These are phyloP conservation scores for Ectropis grisescens DNA, from an alignment of 1,140 invertebrate genomes.

Conservation along the genomic window DNA sequence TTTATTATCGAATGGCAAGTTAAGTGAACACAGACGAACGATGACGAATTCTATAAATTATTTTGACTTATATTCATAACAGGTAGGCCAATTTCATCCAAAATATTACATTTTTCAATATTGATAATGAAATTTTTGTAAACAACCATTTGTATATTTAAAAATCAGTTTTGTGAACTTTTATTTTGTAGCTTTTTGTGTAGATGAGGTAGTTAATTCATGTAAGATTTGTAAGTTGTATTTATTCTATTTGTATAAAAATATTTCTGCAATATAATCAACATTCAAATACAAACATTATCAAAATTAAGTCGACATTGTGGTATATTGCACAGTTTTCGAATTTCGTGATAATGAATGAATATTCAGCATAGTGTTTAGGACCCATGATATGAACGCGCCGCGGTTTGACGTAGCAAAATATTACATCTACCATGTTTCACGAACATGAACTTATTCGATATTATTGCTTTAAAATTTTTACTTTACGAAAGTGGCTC, in stretches of 20 bases:
- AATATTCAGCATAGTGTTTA: conserved; percentile 20
- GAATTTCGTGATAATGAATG: conserved; percentile 16
- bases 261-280: conserved; percentile 66
- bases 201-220: conserved; percentile 59
- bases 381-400: conserved; percentile 22
- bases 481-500: too few species aligned
- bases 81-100: conserved; percentile 30
- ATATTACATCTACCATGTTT: too few species aligned
- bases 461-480: too few species aligned
- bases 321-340: conserved; percentile 48
- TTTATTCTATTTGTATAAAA: conserved; percentile 63
- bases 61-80: conserved; percentile 12
- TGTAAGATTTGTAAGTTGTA: conserved; percentile 24
- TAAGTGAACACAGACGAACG: conserved; percentile 8
- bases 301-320: conserved; percentile 59
- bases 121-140: too few species aligned
- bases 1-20: conserved; percentile 6
- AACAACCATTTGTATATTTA: too few species aligned
- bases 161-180: too few species aligned
- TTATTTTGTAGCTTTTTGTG: too few species aligned
- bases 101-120: too few species aligned
- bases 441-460: too few species aligned
- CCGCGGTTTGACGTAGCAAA: conserved; percentile 18
- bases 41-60: conserved; percentile 9
- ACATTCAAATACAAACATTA: conserved; percentile 66